phyloP scores from a whole-genome alignment of 2,888 invertebrate genomes.

The Meiosimyza platycephala region DNA sequence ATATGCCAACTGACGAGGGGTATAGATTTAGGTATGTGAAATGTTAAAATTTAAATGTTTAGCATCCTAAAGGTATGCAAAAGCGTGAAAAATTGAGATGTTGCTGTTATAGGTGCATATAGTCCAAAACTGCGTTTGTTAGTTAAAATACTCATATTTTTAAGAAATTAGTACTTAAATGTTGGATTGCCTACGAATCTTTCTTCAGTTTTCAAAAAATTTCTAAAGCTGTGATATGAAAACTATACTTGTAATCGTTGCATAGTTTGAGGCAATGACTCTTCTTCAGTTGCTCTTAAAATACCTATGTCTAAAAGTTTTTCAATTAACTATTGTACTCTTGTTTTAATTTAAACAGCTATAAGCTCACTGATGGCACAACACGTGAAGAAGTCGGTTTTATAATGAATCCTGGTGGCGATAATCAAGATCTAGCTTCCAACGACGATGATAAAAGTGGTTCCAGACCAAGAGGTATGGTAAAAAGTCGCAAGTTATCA shows the following conservation, averaged over 20 bases:
- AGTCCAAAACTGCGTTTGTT: no score
- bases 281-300: background rate
- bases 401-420: slow-evolving; percentile 45
- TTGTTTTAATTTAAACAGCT: slow-evolving; percentile 44
- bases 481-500: slow-evolving; percentile 59
- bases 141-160: no score
- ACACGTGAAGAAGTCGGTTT: slow-evolving; percentile 53
- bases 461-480: slow-evolving; percentile 6
- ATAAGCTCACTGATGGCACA: slow-evolving; percentile 53
- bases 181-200: no score
- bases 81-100: no score
- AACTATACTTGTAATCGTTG: no score
- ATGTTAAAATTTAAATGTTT: background rate
- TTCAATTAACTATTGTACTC: background rate
- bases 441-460: slow-evolving; percentile 15
- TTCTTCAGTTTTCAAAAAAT: background rate
- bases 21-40: slow-evolving; percentile 55
- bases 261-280: no score
- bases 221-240: no score
- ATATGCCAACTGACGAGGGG: slow-evolving; percentile 55
- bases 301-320: background rate
- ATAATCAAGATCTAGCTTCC: slow-evolving; percentile 36
- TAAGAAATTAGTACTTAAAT: no score
- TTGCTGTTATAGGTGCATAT: no score
- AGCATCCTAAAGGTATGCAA: no score